phyloP scores from a whole-genome alignment of 2,797 vertebrate genomes.

The Pseudocheirus occidentalis region DNA sequence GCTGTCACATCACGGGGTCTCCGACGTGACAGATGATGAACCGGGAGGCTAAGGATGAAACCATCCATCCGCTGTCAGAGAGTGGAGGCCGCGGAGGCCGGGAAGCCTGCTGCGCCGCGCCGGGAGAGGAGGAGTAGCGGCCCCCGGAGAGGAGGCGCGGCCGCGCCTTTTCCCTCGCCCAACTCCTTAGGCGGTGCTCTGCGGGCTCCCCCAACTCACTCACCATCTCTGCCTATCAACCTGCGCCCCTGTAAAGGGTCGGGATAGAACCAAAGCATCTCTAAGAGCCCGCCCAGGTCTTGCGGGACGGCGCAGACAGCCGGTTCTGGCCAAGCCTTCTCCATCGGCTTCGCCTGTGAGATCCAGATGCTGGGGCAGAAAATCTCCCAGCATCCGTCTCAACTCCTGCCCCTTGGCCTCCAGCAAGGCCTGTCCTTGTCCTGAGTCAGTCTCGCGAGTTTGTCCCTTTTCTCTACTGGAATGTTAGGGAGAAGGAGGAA shows the following conservation, averaged over 20 bases:
- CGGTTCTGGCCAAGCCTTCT: background rate
- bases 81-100: slow-evolving; percentile 66
- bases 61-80: slow-evolving; percentile 76
- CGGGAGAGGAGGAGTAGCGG: no score
- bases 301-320: accelerated
- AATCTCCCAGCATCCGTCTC: background rate
- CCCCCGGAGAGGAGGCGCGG: no score
- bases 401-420: background rate
- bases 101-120: slow-evolving; percentile 2
- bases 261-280: background rate
- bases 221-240: background rate
- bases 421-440: background rate
- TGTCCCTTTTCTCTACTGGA: background rate
- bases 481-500: no score
- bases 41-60: slow-evolving; percentile 75
- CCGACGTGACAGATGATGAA: slow-evolving; percentile 79
- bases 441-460: background rate
- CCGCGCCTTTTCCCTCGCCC: background rate
- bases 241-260: background rate
- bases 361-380: background rate
- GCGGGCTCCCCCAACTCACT: background rate
- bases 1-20: slow-evolving; percentile 66
- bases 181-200: background rate
- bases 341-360: background rate
- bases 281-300: background rate